phyloP scores from a whole-genome alignment of 2,113 vertebrate genomes.

The Haplochromis burtoni region DNA sequence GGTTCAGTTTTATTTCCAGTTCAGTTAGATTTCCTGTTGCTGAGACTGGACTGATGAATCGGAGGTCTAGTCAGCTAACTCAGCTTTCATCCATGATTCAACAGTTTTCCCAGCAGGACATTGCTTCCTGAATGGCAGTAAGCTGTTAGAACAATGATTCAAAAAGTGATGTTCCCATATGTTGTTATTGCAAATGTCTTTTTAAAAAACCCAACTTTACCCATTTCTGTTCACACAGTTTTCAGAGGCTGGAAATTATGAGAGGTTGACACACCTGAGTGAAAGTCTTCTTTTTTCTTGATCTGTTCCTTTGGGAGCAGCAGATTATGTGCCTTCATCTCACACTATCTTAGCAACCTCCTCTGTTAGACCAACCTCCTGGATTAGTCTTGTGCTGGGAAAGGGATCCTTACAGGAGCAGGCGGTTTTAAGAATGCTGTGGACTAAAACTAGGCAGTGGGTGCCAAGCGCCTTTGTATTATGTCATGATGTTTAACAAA shows the following conservation, averaged over 20 bases:
- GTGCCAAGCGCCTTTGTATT: background rate
- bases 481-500: background rate
- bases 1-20: background rate
- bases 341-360: background rate
- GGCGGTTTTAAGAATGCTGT: background rate
- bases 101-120: background rate
- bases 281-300: background rate
- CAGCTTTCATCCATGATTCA: background rate
- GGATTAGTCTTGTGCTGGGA: background rate
- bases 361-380: background rate
- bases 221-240: background rate
- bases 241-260: background rate
- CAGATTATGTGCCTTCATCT: background rate
- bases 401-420: background rate
- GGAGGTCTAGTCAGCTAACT: background rate
- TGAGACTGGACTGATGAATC: background rate
- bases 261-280: background rate
- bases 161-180: background rate
- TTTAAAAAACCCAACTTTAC: background rate
- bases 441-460: background rate
- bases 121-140: background rate
- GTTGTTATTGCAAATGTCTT: background rate
- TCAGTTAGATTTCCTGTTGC: background rate
- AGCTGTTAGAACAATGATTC: background rate
- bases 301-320: background rate